Evolutionary conservation across 2,113 vertebrate species (phyloP), one percentile per base, ranked within the genome.

Genomic region (Dipodomys merriami): DNA sequence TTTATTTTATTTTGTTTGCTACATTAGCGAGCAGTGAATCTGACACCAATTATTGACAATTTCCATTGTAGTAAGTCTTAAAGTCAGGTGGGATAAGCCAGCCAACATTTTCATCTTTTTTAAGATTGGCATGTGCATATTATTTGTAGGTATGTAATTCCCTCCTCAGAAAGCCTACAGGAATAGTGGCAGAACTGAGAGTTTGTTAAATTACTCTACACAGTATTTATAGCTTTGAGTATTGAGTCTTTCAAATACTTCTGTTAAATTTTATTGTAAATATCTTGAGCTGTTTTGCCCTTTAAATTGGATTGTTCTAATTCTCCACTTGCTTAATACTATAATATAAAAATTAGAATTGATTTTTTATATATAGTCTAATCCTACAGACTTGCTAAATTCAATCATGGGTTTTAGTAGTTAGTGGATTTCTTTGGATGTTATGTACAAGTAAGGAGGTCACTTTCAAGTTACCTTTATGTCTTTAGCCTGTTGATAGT

Each of bases 321-420:
- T 80, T 87, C 87, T 71, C 39, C 29, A n/a, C 25, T 44, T 72
- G 6, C 18, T 64, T 72, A 23, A 53, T 80, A 5, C 20, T 76
- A 89, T 6, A 80, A 46, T 72, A 65, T 53, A 83, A 94, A 86
- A 81, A 78, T 11, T 73, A 33, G 11, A 93, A 88, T n/a, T 69
- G 18, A 46, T n/a, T 62, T 62, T 73, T 78, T 67, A 18, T 76
- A 71, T 79, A 16, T 88, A 12, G 79, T 79, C 8, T 67, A 57
- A n/a, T 92, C 15, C 25, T 73, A 44, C 44, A 83, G 46, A 2
- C 35, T 77, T 90, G 25, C 18, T 90, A 78, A 83, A 39, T 71
- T 87, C 33, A 72, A 4, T 77, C 27, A 72, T 72, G 29, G 65
- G 16, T 73, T 69, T 87, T 49, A 67, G 22, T 80, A 77, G 13